Evolutionary conservation across 2,113 vertebrate species (phyloP).

Genomic region (Craseonycteris thonglongyai): DNA sequence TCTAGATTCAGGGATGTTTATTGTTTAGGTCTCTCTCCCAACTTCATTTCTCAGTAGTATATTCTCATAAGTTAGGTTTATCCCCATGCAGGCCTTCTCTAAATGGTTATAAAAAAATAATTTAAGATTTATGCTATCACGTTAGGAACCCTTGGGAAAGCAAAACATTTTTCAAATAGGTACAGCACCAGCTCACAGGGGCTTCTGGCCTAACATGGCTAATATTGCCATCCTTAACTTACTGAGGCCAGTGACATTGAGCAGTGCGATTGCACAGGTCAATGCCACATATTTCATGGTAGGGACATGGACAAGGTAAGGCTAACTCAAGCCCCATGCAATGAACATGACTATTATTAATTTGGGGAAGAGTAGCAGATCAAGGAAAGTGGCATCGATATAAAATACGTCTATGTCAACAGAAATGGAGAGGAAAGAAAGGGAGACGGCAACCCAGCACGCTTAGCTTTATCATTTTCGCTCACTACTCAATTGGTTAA

Average conservation of each 20-base stretch:
- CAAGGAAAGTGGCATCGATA: background rate
- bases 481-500: background rate
- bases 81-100: background rate
- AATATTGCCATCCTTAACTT: background rate
- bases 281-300: background rate
- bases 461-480: background rate
- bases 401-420: background rate
- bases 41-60: background rate
- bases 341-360: background rate
- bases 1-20: background rate
- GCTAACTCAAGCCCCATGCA: background rate
- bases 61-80: background rate
- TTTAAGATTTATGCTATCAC: background rate
- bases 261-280: background rate
- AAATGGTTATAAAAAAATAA: background rate
- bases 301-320: accelerated
- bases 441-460: no score
- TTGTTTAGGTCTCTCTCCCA: background rate
- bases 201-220: background rate
- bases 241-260: background rate
- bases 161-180: background rate
- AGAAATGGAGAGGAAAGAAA: background rate
- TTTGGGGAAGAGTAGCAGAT: background rate
- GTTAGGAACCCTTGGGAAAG: background rate
- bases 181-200: background rate